These are phyloP conservation scores for Zelleria hepariella DNA, from an alignment of 2,888 invertebrate genomes.

Conservation along the genomic window DNA sequence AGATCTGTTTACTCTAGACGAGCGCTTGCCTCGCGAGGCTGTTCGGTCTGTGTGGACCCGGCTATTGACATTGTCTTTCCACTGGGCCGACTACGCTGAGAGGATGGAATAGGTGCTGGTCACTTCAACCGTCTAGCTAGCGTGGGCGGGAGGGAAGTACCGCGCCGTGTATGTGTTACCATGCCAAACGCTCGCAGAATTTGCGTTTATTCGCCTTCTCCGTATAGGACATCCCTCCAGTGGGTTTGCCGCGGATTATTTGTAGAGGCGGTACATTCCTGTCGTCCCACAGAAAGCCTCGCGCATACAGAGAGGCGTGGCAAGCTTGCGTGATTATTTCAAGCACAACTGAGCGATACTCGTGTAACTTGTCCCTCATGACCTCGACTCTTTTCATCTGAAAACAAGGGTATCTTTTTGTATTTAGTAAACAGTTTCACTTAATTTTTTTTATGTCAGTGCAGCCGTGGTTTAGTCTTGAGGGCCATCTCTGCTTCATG, in stretches of 20 bases:
- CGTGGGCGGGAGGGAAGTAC: neutral
- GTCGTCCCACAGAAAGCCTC: constrained; percentile 87
- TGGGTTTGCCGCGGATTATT: constrained; percentile 71
- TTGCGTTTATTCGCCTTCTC: constrained; percentile 88
- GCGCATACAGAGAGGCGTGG: constrained; percentile 78
- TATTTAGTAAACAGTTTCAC: no score
- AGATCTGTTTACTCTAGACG: no score
- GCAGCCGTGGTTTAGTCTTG: no score
- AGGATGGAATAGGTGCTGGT: no score
- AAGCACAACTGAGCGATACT: constrained; percentile 50
- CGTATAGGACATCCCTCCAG: constrained; percentile 85
- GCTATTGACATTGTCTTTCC: no score
- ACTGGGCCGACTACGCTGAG: no score
- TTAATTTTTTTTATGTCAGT: no score
- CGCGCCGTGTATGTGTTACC: constrained; percentile 76
- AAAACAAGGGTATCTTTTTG: no score
- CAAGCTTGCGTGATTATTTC: constrained; percentile 75
- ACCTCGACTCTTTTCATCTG: constrained; percentile 65
- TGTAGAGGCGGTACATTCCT: constrained; percentile 60
- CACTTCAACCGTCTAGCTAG: neutral
- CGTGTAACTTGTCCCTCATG: constrained; percentile 37
- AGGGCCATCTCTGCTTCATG: no score
- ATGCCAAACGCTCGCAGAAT: constrained; percentile 82
- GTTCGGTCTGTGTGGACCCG: no score
- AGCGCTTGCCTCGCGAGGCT: no score